A percentile compares a stretch with the other conserved stretches of the same genome.
phyloP scores from a whole-genome alignment of 2,888 invertebrate species.

The Mantis religiosa region DNA sequence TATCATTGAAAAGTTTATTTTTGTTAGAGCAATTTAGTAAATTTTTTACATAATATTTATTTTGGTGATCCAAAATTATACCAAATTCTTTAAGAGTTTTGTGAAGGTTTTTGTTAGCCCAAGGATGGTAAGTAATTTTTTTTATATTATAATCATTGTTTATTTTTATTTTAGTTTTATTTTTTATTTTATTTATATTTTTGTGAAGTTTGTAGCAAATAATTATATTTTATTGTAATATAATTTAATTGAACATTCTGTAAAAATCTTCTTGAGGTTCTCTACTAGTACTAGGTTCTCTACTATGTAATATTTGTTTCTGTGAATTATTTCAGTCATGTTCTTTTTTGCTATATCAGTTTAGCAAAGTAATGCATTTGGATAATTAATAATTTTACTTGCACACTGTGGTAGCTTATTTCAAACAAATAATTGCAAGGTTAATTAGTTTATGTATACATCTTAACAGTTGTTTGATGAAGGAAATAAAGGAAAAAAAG shows the following conservation, averaged over 20 bases:
- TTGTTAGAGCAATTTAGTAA: too few relatives aligned
- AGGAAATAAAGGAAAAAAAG: neutral
- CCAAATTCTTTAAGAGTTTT: too few relatives aligned
- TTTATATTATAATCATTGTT: too few relatives aligned
- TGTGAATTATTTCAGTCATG: neutral
- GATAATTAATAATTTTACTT: neutral
- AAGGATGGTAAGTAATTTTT: too few relatives aligned
- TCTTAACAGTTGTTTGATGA: neutral
- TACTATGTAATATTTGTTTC: neutral
- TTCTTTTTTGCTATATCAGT: neutral
- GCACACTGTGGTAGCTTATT: neutral
- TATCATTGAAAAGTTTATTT: too few relatives aligned
- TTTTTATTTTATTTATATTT: too few relatives aligned
- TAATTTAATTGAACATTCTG: neutral
- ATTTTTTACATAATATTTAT: too few relatives aligned
- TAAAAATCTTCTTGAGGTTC: neutral
- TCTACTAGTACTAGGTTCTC: neutral
- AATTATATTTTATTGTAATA: too few relatives aligned
- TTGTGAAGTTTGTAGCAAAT: too few relatives aligned
- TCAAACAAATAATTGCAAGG: neutral
- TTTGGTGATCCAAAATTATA: too few relatives aligned
- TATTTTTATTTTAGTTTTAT: too few relatives aligned
- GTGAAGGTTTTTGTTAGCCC: too few relatives aligned
- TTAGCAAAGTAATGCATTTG: neutral
- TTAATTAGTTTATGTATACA: neutral